Base-by-base conservation (phyloP, 2,888 invertebrate species). In the Hemicrepidius hirtus region DNA sequence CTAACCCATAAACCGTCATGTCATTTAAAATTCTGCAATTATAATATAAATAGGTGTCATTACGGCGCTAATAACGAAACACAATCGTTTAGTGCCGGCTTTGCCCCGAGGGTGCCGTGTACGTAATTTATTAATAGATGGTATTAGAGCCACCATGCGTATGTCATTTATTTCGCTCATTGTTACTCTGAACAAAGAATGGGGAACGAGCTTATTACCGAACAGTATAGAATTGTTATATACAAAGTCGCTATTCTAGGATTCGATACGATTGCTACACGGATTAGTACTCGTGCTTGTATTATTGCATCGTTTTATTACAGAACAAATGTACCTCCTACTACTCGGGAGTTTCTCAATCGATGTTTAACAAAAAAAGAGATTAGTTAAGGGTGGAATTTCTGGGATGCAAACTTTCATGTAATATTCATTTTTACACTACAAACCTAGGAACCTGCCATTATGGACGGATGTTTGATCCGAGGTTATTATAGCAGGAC, bases 21-120 rank as follows among this genome's bases (percentile, higher is more conserved):
- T 76, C 85, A 84, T 86, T 84, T 84, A 83, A 85, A 86, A 86
- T 86, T 86, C 85, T 80, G 83, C 86, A 86, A 86, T 86, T 86
- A 86, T 86, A 86, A 86, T 86, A 86, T 86, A 86, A 86, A 86
- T 86, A 85, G 86, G 85, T 83, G 84, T 85, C 85, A 86, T 86
- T 86, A 86, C 84, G 79, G 80, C 83, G 84, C 84, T 86, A 86
- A 86, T 86, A 86, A 86, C 85, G 84, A 83, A 84, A 85, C 84
- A 85, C 83, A 84, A 86, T 85, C 86, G 86, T 84, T 86, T 85
- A 85, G 84, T 84, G 84, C 81, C 83, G 82, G 80, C 78, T 75
- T 74, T 69, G 72, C 72, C 72, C 83, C 82, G 78, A 79, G 86
- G 85, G 85, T 84, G 84, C 83, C 84, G 83, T 85, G 82, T 82